Evolutionary conservation across 2,113 vertebrate species (phyloP), one percentile per base, ranked within the genome.

Genomic region (Brachyhypopomus gauderio): DNA sequence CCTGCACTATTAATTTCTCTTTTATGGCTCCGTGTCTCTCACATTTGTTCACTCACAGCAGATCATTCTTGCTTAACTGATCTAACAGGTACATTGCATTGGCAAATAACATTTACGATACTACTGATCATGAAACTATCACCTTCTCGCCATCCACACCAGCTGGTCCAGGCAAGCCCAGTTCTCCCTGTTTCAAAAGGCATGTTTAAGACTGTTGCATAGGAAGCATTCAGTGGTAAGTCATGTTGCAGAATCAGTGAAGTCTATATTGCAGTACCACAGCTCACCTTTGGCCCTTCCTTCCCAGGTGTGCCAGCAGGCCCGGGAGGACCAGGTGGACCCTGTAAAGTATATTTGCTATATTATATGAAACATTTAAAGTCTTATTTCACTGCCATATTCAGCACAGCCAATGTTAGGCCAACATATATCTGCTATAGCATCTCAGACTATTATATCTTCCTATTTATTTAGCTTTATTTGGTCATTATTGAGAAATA

Each of bases 61-160:
- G 30, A 30, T 30, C 30, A 30, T 30, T 30, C 30, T 30, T 30
- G 30, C 30, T 30, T 1, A 30, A 30, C 30, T 3, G 30, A 30
- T 30, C 1, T 30, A 30, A 30, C 41, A 41, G 9, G 7, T 9
- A 41, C 41, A 41, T 41, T 9, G 9, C 41, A 41, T 41, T 5
- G 5, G 9, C 5, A 41, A 41, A 3, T 41, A 41, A 41, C 41
- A 41, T 41, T 8, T 41, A 41, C 9, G 41, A 8, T 41, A 41
- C 41, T 8, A 5, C 7, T 41, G 25, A 30, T 7, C 4, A 20
- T 17, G 17, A 5, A 67, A 36, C n/a, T 9, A 59, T 75, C 30
- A 98, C 97, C 96, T 94, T 94, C 72, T 96, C 93, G 62, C 97
- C 97, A 0, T 98, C 96, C 4, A 94, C 78, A 78, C 96, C 97